Percentiles rank a stretch among this genome's conserved stretches.
Evolutionary conservation across 2,888 invertebrate genomes (phyloP).

Genomic region (Drosophila sordidula): DNA sequence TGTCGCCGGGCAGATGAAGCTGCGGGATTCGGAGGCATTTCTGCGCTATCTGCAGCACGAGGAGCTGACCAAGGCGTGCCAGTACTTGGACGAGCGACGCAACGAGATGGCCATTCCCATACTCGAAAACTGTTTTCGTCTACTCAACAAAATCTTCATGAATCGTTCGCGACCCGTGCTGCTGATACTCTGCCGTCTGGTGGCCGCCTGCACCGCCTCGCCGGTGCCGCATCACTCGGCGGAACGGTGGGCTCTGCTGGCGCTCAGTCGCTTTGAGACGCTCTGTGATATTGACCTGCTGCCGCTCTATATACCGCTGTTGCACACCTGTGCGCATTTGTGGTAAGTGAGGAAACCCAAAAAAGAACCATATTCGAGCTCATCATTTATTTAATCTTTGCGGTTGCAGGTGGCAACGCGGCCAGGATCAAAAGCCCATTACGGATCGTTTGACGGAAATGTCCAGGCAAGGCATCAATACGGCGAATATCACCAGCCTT

Average conservation of each 20-base stretch:
- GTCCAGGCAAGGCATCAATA: slow-evolving; percentile 89
- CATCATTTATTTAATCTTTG: background rate
- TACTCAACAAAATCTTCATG: slow-evolving; percentile 88
- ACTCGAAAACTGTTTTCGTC: slow-evolving; percentile 89
- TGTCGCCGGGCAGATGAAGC: slow-evolving; percentile 86
- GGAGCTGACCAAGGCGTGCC: slow-evolving; percentile 88
- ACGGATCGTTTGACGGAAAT: slow-evolving; percentile 88
- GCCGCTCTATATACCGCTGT: slow-evolving; percentile 89
- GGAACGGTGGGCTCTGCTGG: slow-evolving; percentile 89
- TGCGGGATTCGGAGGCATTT: slow-evolving; percentile 87
- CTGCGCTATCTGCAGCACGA: slow-evolving; percentile 88
- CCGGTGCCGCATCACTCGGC: slow-evolving; percentile 87
- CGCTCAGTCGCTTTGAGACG: slow-evolving; percentile 89
- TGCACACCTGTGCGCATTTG: slow-evolving; percentile 89
- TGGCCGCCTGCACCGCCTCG: slow-evolving; percentile 86
- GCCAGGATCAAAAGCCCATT: slow-evolving; percentile 87
- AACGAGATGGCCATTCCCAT: slow-evolving; percentile 88
- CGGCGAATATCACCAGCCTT: slow-evolving; percentile 87
- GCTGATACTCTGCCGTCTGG: slow-evolving; percentile 88
- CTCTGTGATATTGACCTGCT: slow-evolving; percentile 90
- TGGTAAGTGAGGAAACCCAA: slow-evolving; percentile 85
- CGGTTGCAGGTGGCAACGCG: slow-evolving; percentile 87
- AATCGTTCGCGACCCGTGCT: slow-evolving; percentile 89
- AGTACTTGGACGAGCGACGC: slow-evolving; percentile 87
- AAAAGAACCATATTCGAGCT: background rate